Base-by-base conservation (phyloP, 2,888 invertebrate species). In the Lordiphosa andalusiaca region DNA sequence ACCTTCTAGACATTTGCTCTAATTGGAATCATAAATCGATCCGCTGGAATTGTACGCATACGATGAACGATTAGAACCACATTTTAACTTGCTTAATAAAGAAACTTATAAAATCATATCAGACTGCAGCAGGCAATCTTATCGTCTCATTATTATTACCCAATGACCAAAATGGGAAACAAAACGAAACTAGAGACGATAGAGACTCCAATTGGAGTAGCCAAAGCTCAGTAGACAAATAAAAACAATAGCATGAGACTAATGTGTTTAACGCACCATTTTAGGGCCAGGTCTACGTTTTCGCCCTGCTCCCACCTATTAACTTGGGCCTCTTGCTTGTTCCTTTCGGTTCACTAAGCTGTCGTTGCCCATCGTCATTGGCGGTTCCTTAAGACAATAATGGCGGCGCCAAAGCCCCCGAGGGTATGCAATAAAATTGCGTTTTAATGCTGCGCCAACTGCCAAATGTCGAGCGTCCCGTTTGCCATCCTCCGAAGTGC, bases 401-500 rank as follows among this genome's bases (percentile, higher is more conserved):
- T 78, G 70, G 67, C 55, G 49, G 39, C 56, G 60, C 56, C 63
- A 68, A 53, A 52, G 62, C 40, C 56, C 69, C 54, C 62, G 67
- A 67, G 81, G 81, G 71, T 71, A 69, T 76, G 76, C 81, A 73
- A 80, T 76, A 80, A 76, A 81, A 81, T 73, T 81, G 74, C 74
- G 77, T 77, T 73, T 81, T 76, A 76, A 71, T 81, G 81, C 81
- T 67, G 65, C 63, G 62, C 55, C 59, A 78, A 66, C 57, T 61
- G 64, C 55, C 61, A 78, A 66, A 54, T 63, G 63, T 35, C 63
- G 61, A 61, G 54, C 53, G 52, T 59, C 69, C 53, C 59, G 47
- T 64, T 54, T 60, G 41, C 52, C 6, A 49, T 64, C 54, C 56
- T 39, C 44, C 46, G 53, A 51, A 51, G 60, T 46, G 51, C 41